Conservation (phyloP, 1,140 invertebrate species). For the Agraylea sexmaculata region DNA sequence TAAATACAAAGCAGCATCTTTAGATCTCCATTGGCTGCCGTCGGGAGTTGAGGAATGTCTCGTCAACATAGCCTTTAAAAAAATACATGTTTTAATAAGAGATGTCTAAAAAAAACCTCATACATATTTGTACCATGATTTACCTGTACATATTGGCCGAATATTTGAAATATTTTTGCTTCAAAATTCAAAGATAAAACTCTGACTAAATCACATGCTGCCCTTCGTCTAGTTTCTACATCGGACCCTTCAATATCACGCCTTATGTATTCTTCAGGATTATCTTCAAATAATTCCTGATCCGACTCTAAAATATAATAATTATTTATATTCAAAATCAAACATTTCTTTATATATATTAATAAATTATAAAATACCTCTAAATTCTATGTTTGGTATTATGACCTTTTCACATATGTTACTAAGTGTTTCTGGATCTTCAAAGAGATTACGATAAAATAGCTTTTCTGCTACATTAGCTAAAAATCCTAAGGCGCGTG, state of each 20-base stretch:
- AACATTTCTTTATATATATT: neutral
- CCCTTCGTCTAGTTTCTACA: conserved; percentile 85
- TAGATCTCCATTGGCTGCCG: conserved; percentile 73
- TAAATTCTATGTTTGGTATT: conserved; percentile 95
- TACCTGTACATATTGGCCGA: conserved; percentile 64
- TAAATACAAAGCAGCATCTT: conserved; percentile 92
- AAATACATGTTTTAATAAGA: neutral
- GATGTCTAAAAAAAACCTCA: neutral
- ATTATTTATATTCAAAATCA: neutral
- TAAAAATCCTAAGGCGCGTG: conserved; percentile 90
- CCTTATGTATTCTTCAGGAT: conserved; percentile 95
- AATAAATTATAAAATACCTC: conserved; percentile 44
- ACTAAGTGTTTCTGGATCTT: conserved; percentile 72
- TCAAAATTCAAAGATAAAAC: conserved; percentile 83
- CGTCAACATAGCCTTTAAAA: conserved; percentile 57
- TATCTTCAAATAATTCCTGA: conserved; percentile 93
- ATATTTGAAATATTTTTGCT: conserved; percentile 82
- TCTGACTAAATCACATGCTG: conserved; percentile 92
- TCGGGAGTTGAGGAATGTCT: conserved; percentile 66
- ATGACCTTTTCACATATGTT: conserved; percentile 96
- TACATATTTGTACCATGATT: neutral
- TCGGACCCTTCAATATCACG: conserved; percentile 98
- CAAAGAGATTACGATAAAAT: conserved; percentile 81
- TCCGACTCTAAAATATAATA: conserved; percentile 58
- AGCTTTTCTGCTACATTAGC: conserved; percentile 85